These are phyloP conservation scores for Ceramica pisi DNA, from an alignment of 2,888 invertebrate genomes.

Conservation along the genomic window DNA sequence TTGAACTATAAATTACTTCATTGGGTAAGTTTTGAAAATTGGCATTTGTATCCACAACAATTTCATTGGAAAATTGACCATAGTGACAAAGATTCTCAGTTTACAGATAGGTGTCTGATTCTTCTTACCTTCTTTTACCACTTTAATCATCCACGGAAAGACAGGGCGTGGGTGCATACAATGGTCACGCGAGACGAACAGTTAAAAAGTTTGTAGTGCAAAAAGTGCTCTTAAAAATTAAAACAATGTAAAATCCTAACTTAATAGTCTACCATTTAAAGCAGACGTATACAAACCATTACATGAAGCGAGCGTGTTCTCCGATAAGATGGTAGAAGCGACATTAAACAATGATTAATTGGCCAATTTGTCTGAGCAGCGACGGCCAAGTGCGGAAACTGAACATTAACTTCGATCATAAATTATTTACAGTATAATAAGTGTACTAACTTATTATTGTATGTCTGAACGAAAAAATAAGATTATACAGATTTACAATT, in stretches of 20 bases:
- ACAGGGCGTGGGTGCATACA: neutral
- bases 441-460: conserved; percentile 27
- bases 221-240: conserved; percentile 26
- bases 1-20: neutral
- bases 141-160: neutral
- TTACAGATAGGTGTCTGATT: neutral
- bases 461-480: conserved; percentile 32
- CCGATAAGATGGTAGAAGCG: conserved; percentile 70
- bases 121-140: neutral
- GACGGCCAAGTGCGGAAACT: conserved; percentile 66
- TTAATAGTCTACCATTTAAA: conserved; percentile 45
- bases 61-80: neutral
- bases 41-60: too few species aligned
- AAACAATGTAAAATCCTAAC: conserved; percentile 26
- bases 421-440: conserved; percentile 60
- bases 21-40: neutral
- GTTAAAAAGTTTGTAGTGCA: neutral
- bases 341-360: conserved; percentile 83
- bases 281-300: conserved; percentile 59
- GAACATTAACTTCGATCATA: conserved; percentile 64
- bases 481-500: conserved; percentile 29
- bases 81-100: neutral
- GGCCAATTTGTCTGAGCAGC: conserved; percentile 77
- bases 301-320: conserved; percentile 63
- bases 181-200: neutral